These are phyloP conservation scores for Garrulus glandarius DNA, from an alignment of 2,797 vertebrate species.

Conservation along the genomic window DNA sequence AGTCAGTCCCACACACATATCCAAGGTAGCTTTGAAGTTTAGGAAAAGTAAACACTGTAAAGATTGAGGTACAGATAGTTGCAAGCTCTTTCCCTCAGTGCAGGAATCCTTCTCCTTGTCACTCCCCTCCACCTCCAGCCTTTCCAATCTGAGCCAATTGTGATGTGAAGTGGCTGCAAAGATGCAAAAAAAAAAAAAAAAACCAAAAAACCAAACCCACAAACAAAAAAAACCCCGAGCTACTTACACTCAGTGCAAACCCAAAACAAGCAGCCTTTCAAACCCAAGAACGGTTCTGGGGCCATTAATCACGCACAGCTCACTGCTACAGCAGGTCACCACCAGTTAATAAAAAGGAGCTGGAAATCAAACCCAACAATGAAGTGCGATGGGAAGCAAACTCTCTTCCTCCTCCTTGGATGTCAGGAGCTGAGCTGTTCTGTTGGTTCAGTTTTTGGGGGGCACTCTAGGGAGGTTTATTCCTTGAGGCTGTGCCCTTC, in stretches of 20 bases:
- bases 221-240: neutral
- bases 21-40: neutral
- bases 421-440: neutral
- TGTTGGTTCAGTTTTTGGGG: neutral
- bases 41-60: neutral
- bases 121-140: neutral
- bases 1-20: neutral
- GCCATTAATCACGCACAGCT: constrained; percentile 68
- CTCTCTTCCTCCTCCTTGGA: neutral
- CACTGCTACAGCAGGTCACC: constrained; percentile 10
- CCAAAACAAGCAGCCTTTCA: constrained; percentile 59
- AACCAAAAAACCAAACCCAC: neutral
- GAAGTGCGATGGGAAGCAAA: neutral
- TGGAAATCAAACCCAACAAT: neutral
- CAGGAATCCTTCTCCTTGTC: neutral
- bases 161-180: constrained; percentile 36
- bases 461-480: neutral
- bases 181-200: neutral
- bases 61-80: neutral
- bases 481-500: neutral
- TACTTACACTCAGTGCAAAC: constrained; percentile 28
- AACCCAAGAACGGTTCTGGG: constrained; percentile 49
- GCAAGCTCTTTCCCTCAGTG: neutral
- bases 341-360: constrained; percentile 64
- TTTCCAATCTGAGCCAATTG: constrained; percentile 34